Evolutionary conservation across 2,797 vertebrate genomes (phyloP), one percentile per base, ranked within the genome.

Genomic region (Pachyuromys duprasi): DNA sequence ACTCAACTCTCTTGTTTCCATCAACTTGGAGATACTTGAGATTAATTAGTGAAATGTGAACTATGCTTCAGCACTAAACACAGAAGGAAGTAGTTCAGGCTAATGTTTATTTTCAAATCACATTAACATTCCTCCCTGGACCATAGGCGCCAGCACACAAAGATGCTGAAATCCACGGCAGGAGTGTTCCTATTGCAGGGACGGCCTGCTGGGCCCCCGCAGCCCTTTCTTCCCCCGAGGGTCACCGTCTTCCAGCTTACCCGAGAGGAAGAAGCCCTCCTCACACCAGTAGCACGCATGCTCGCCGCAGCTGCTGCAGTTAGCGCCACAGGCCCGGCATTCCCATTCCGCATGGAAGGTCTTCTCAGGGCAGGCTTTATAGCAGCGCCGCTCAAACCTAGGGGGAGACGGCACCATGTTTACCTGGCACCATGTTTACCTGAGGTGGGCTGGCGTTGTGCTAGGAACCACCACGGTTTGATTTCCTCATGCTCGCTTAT

Each of bases 221-320:
- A 20, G 69, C 2, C 62, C 69, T 31, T 8, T 53, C 36, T 22
- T 53, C 63, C 31, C 55, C 5, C 0, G 42, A 42, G 28, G 0
- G 0, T 0, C 33, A 14, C 6, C 14, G 17, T 26, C 3, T 31
- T 82, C 26, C 84, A 13, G 15, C 97, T 98, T 97, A 99, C 99
- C 99, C 65, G 96, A 98, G 84, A 99, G 97, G 81, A 99, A 99
- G 98, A 98, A 99, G 86, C 98, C 98, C 0, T 99, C 97, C 33
- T 99, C 97, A 97, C 99, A 99, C 69, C 97, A 99, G 96, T 99
- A 98, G 97, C 99, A 99, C 86, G 98, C 98, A 2, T 97, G 93
- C 79, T 98, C 96, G 92, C 99, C 99, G 96, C 99, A 99, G 98
- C 94, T 98, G 5, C 95, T 84, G 75, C 99, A 99, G 62, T 95